phyloP scores from a whole-genome alignment of 2,113 vertebrate species.

The Ibidorhyncha struthersii region DNA sequence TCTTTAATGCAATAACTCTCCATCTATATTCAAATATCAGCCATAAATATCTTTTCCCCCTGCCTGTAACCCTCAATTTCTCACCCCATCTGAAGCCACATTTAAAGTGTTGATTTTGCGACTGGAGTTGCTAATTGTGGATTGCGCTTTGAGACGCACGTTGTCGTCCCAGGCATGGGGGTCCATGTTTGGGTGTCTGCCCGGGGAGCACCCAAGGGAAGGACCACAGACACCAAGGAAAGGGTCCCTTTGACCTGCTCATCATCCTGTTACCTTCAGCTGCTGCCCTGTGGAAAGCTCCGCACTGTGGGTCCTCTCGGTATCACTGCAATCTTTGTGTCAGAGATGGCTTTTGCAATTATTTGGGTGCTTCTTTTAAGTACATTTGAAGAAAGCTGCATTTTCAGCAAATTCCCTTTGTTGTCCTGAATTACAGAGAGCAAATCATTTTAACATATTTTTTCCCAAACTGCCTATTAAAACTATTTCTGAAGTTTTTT shows the following conservation, averaged over 20 bases:
- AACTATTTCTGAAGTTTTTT: background rate
- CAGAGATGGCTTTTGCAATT: background rate
- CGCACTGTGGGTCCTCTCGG: background rate
- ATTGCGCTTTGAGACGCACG: background rate
- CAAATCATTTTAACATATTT: background rate
- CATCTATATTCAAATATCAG: background rate
- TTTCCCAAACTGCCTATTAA: background rate
- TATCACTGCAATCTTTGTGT: background rate
- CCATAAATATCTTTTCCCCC: background rate
- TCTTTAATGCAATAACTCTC: background rate
- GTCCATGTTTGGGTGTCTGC: background rate
- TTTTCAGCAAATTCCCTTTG: background rate
- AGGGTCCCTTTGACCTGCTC: background rate
- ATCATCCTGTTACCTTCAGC: background rate
- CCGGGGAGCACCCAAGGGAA: background rate
- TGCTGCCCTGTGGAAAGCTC: background rate
- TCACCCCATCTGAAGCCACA: background rate
- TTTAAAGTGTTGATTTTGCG: background rate
- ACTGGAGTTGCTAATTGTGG: background rate
- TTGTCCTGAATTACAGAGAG: background rate
- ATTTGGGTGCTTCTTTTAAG: background rate
- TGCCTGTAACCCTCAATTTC: background rate
- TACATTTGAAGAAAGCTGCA: background rate
- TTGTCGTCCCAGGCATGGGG: accelerated
- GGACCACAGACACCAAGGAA: too few species aligned